A percentile compares a stretch with the other conserved stretches of the same genome.
Evolutionary conservation across 2,888 invertebrate genomes (phyloP).

Genomic region (Cephus pulcher): DNA sequence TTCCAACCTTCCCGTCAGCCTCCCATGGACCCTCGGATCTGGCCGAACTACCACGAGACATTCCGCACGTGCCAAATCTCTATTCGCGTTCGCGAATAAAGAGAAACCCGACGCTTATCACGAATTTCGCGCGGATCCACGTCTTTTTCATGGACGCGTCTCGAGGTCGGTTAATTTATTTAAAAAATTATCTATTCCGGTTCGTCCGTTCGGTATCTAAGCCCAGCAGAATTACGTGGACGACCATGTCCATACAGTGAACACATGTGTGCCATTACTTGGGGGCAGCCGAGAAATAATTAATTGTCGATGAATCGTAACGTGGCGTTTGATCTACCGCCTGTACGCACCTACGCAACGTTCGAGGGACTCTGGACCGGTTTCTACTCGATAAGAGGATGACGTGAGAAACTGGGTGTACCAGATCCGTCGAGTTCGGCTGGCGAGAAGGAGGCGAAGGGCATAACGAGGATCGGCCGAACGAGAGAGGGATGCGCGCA

Average conservation of each 20-base stretch:
- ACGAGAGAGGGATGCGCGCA: background rate
- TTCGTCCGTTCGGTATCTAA: too few species aligned
- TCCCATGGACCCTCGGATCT: background rate
- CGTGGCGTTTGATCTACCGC: slow-evolving; percentile 5
- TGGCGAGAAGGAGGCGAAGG: slow-evolving; percentile 8
- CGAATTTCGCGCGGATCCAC: background rate
- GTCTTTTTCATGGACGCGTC: background rate
- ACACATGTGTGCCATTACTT: background rate
- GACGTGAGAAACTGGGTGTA: slow-evolving; percentile 50
- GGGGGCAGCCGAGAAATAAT: background rate
- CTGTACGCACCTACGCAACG: background rate
- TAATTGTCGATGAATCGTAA: slow-evolving; percentile 1
- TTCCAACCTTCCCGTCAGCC: background rate
- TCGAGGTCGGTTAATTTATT: background rate
- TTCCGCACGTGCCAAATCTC: background rate
- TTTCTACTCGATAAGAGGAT: slow-evolving; percentile 48
- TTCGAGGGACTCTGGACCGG: slow-evolving; percentile 33
- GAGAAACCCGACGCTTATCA: background rate
- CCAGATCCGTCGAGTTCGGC: slow-evolving; percentile 32
- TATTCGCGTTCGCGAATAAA: background rate
- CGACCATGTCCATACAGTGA: background rate
- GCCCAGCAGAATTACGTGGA: background rate
- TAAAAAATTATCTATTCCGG: background rate
- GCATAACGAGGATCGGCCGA: background rate
- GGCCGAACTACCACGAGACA: background rate